Conservation (phyloP, 2,888 invertebrate genomes). For the Sesamia inferens region DNA sequence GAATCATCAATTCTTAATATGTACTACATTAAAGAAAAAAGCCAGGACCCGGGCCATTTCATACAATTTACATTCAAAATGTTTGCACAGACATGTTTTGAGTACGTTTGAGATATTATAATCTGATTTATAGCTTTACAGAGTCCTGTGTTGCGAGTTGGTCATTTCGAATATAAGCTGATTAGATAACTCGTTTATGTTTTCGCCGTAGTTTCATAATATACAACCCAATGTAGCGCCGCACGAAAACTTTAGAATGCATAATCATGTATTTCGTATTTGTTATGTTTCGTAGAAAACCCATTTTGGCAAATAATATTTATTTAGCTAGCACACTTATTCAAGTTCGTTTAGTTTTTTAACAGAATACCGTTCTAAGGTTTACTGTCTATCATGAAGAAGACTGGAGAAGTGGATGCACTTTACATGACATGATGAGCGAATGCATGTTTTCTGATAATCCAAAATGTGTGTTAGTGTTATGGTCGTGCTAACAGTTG, state of each 20-base stretch:
- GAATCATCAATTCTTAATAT: neutral
- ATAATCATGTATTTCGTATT: neutral
- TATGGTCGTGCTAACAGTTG: neutral
- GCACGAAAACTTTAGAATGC: neutral
- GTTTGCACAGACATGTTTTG: neutral
- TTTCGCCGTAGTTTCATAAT: neutral
- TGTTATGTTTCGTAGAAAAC: neutral
- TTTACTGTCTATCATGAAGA: neutral
- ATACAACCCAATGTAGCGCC: neutral
- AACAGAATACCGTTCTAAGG: neutral
- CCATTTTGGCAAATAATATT: neutral
- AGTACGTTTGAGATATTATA: neutral
- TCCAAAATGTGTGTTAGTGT: neutral
- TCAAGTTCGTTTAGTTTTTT: neutral
- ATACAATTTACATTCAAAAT: neutral
- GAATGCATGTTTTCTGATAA: constrained; percentile 5
- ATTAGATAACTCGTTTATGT: neutral
- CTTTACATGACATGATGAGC: neutral
- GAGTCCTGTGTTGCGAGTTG: neutral
- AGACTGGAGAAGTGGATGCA: neutral
- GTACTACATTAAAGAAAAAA: neutral
- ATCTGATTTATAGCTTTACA: neutral
- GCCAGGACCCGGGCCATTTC: neutral
- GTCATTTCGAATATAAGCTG: neutral
- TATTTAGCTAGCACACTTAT: neutral